These are phyloP conservation scores for Protodeltote pygarga DNA, from an alignment of 2,888 invertebrate genomes.

Conservation along the genomic window DNA sequence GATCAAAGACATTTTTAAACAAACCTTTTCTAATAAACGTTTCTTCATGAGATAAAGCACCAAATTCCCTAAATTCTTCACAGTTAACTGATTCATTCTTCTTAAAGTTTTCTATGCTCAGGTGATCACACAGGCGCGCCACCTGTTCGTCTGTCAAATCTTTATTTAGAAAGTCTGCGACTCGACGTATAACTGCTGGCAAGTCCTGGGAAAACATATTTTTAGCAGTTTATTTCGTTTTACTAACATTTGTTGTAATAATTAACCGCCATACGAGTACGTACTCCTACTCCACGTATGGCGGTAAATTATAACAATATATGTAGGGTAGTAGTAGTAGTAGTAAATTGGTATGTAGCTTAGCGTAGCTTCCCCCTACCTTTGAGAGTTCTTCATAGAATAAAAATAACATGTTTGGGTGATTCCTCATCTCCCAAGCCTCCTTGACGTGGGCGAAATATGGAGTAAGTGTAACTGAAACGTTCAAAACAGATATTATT, in stretches of 20 bases:
- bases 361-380: no score
- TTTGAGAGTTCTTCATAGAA: conserved; percentile 91
- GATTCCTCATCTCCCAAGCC: no score
- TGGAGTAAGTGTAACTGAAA: no score
- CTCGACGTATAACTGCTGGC: conserved; percentile 54
- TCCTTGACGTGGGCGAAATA: no score
- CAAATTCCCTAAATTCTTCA: conserved; percentile 21
- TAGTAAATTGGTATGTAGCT: no score
- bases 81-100: conserved; percentile 87
- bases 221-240: neutral
- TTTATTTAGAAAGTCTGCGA: conserved; percentile 87
- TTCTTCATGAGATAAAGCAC: conserved; percentile 10
- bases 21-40: conserved; percentile 49
- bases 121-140: conserved; percentile 86
- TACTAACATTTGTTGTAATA: no score
- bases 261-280: no score
- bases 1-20: no score
- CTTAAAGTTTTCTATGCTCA: conserved; percentile 91
- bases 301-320: neutral
- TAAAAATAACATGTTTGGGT: no score
- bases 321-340: no score
- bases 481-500: no score
- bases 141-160: conserved; percentile 82
- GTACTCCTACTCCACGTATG: no score
- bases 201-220: conserved; percentile 16